Evolutionary conservation across 2,113 vertebrate genomes (phyloP).

Genomic region (Pantherophis guttatus): DNA sequence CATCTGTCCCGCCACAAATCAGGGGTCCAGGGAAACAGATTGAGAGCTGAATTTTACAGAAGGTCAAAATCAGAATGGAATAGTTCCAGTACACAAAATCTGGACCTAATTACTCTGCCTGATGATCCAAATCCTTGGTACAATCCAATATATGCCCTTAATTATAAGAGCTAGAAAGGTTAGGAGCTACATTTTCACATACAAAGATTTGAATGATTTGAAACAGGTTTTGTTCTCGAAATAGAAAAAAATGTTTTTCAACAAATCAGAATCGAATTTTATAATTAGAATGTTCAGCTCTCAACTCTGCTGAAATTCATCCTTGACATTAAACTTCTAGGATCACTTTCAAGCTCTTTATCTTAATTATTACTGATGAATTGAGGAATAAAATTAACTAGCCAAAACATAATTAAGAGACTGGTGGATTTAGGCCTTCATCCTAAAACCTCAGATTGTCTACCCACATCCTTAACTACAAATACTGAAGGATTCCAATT

Average conservation of each 20-base stretch:
- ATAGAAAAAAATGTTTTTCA: not conserved
- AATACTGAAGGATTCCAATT: not conserved
- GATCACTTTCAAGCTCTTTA: not conserved
- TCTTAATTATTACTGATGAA: not conserved
- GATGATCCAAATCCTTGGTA: not conserved
- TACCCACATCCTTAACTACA: not conserved
- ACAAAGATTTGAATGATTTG: not conserved
- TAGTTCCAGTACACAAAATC: not conserved
- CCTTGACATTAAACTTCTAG: not conserved
- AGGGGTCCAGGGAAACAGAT: not conserved
- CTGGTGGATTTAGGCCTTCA: not conserved
- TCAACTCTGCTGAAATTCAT: not conserved
- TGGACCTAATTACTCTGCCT: not conserved
- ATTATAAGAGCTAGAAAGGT: not conserved
- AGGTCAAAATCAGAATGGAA: not conserved
- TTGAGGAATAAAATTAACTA: not conserved
- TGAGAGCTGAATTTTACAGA: not conserved
- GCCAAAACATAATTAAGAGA: not conserved
- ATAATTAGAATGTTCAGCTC: not conserved
- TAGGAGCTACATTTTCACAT: not conserved
- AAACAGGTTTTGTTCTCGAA: not conserved
- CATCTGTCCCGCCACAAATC: not conserved
- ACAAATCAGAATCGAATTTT: not conserved
- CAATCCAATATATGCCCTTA: not conserved
- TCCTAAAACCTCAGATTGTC: not conserved